Base-by-base conservation (phyloP, 2,797 vertebrate species). In the Carapus acus region DNA sequence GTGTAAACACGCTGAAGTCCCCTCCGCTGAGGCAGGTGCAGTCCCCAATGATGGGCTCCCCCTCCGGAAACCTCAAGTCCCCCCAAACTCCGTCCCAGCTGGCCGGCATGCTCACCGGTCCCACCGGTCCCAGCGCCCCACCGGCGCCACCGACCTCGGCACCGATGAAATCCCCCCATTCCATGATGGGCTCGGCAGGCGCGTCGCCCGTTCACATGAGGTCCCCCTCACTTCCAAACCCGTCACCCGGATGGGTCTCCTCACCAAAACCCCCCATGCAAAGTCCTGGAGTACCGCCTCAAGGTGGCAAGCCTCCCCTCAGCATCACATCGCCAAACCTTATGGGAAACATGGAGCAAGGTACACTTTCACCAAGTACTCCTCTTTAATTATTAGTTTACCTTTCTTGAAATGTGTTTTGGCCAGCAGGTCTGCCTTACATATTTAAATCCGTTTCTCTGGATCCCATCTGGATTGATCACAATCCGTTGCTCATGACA, bases 131-230 rank as follows among this genome's bases (percentile, higher is more conserved):
- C 45, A 90, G 83, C 54, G 91, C 88, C 1, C 91, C 91, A 64
- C 91, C 90, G 54, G 91, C 92, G 52, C 91, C 94, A 8, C 91
- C 90, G 53, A 82, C 92, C 40, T 91, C 93, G 1, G 92, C 89
- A 76, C 91, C 93, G 67, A 97, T 97, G 88, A 98, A 98, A 81
- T 98, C 96, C 71, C 96, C 96, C 38, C 94, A 94, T 29, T 93
- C 96, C 11, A 92, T 98, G 85, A 87, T 98, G 94, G 95, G 96
- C 69, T 99, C 96, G 73, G 96, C 95, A 81, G 96, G 94, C 76
- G 94, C 96, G 74, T 99, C 96, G 66, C 96, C 96, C 62, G 96
- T 99, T 83, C 96, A 99, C 86, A 94, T 99, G 91, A 96, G 97
- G 86, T 99, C 96, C 73, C 96, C 96, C 0, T 97, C 96, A 62